Conservation (phyloP, 2,113 vertebrate genomes). For the Candoia aspera region DNA sequence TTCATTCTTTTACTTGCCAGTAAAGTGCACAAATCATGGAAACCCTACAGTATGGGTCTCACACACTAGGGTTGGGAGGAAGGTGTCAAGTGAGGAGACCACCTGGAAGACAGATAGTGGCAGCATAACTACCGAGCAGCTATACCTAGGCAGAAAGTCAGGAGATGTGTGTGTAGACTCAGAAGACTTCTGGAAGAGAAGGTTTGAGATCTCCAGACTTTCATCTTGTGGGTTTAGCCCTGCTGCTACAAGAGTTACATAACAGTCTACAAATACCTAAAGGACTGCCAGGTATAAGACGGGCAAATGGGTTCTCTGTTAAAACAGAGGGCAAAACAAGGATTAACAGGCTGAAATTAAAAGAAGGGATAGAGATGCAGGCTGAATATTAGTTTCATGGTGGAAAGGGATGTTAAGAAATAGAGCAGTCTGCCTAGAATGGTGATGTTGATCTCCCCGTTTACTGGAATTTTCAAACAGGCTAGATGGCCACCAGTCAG, state of each 20-base stretch:
- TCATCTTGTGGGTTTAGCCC: background rate
- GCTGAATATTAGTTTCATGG: background rate
- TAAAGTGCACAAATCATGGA: background rate
- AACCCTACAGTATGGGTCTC: background rate
- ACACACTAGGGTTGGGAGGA: background rate
- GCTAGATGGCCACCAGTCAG: background rate
- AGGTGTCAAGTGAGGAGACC: background rate
- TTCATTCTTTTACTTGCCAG: background rate
- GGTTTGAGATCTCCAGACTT: background rate
- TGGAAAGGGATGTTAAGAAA: background rate
- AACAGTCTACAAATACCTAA: background rate
- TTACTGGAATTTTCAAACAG: background rate
- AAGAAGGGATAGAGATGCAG: background rate
- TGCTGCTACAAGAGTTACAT: background rate
- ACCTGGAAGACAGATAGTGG: background rate
- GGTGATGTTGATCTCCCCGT: background rate
- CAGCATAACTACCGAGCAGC: background rate
- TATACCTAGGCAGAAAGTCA: background rate
- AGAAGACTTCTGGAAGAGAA: background rate
- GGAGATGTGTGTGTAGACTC: background rate
- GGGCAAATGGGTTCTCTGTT: background rate
- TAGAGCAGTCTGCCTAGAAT: background rate
- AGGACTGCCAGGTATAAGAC: background rate
- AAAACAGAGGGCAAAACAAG: background rate
- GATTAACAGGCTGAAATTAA: background rate